Evolutionary conservation across 2,113 vertebrate genomes (phyloP).

Genomic region (Coturnix japonica): DNA sequence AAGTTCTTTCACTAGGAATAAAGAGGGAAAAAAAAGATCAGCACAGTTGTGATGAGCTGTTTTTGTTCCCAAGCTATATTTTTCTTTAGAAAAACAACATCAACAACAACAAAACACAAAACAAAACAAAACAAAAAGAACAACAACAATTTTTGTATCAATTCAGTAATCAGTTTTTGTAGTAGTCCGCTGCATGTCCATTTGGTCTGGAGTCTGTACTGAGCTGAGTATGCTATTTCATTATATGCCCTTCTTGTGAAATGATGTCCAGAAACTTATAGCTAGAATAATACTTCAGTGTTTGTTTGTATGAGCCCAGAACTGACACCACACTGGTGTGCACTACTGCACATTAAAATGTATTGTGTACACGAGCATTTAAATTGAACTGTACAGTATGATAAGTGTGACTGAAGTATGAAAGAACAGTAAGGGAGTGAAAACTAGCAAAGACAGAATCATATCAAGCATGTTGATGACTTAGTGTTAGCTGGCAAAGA

Average conservation of each 20-base stretch:
- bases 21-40: not conserved
- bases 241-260: not conserved
- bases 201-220: not conserved
- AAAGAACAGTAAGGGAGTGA: not conserved
- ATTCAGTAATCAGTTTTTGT: not conserved
- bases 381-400: not conserved
- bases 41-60: not conserved
- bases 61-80: not conserved
- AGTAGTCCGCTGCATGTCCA: not conserved
- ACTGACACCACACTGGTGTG: not conserved
- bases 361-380: accelerated
- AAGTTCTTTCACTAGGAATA: not conserved
- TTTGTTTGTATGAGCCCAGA: not conserved
- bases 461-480: not conserved
- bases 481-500: not conserved
- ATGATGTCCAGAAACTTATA: not conserved
- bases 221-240: not conserved
- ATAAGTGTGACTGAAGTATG: not conserved
- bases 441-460: not conserved
- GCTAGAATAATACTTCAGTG: not conserved
- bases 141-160: not conserved
- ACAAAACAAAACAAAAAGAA: not conserved
- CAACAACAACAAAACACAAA: not conserved
- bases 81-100: not conserved
- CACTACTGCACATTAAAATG: not conserved